Evolutionary conservation across 2,113 vertebrate species (phyloP).

Genomic region (Menura novaehollandiae): DNA sequence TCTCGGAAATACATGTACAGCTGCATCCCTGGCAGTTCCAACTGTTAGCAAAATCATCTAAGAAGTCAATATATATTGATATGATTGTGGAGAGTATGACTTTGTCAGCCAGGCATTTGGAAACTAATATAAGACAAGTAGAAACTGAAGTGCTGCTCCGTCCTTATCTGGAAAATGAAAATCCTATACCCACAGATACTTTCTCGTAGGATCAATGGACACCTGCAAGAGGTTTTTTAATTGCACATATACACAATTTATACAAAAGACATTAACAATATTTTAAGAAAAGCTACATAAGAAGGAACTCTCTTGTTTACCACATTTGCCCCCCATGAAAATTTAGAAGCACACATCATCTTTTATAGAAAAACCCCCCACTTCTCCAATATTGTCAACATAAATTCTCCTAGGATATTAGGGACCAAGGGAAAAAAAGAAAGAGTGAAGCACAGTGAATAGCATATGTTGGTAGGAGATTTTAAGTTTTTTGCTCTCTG

Average conservation of each 20-base stretch:
- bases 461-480: not conserved
- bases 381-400: not conserved
- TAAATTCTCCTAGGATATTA: not conserved
- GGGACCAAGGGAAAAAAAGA: not conserved
- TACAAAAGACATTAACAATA: not conserved
- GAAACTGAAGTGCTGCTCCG: not conserved
- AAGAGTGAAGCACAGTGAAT: not conserved
- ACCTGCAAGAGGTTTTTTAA: not conserved
- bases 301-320: not conserved
- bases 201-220: not conserved
- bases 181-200: not conserved
- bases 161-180: slow-evolving; percentile 11
- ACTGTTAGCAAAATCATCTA: slow-evolving; percentile 2
- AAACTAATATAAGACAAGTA: slow-evolving; percentile 39
- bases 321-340: not conserved
- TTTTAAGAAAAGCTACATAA: not conserved
- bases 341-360: not conserved
- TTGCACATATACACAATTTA: not conserved
- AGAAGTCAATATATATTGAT: slow-evolving; percentile 47
- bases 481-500: not conserved
- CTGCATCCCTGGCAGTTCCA: not conserved
- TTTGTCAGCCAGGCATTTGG: not conserved
- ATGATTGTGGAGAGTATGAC: slow-evolving; percentile 5
- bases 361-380: not conserved
- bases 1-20: not conserved